These are phyloP conservation scores for Linurgus olivaceus DNA, from an alignment of 2,797 vertebrate genomes.

Conservation along the genomic window DNA sequence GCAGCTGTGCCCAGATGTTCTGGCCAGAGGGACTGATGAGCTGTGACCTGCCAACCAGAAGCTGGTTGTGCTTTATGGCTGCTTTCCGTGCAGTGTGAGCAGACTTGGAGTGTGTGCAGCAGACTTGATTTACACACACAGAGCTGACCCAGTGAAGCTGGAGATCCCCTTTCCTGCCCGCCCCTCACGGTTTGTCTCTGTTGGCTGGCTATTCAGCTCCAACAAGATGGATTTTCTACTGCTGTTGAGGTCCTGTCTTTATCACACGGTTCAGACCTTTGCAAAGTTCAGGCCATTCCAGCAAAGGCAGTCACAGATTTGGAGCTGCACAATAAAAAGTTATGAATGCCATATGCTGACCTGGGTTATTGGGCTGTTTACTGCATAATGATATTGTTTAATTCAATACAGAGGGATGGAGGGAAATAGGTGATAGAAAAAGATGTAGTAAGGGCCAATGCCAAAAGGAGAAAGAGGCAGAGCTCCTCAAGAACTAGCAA, in stretches of 20 bases:
- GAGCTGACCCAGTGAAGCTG: background rate
- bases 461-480: background rate
- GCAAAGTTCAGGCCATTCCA: background rate
- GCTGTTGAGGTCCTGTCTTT: background rate
- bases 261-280: background rate
- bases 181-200: background rate
- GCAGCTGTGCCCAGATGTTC: background rate
- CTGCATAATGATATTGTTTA: background rate
- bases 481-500: background rate
- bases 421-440: background rate
- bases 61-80: background rate
- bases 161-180: background rate
- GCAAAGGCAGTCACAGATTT: background rate
- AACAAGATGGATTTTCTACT: background rate
- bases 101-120: fast-evolving
- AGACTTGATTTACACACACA: fast-evolving
- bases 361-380: background rate
- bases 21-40: background rate
- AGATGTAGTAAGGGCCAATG: background rate
- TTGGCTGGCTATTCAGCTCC: background rate
- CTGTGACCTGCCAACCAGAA: background rate
- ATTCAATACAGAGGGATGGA: background rate
- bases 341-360: background rate
- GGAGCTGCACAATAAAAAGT: background rate
- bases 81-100: fast-evolving